Base-by-base conservation (phyloP, 2,797 vertebrate species). In the Thaleichthys pacificus region DNA sequence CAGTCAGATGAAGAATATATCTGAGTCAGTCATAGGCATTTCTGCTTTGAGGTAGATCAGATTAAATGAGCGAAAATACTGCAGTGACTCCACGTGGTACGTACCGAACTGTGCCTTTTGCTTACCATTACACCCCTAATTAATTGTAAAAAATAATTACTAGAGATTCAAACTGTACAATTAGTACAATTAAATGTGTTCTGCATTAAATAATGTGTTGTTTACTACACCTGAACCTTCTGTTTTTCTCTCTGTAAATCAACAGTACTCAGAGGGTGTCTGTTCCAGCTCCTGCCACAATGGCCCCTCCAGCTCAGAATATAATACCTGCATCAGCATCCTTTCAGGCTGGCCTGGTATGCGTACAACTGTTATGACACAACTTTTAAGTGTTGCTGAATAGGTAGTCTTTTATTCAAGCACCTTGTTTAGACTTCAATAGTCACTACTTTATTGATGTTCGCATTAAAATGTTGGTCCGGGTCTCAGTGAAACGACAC, bases 281-380 rank as follows among this genome's bases (percentile, higher is more conserved):
- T 62, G 81, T 87, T 65, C 86, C 87, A 5, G 82, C 88, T 74
- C 88, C 90, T 69, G 85, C 89, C 15, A 14, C 72, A 63, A 75
- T 68, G 38, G 49, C 78, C 57, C 77, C 80, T n/a, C 51, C 72
- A 71, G 79, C 70, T 71, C 91, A 91, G 78, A 93, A 89, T 87
- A 87, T 90, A 3, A 87, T 90, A 3, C 91, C 91, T 71, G 71
- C 90, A 64, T 90, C 93, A 21, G 85, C 88, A 12, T 93, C 93
- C 0, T 89, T 91, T 84, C 93, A 94, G 81, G 91, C 86, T 0
- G 91, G 91, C 74, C 67, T 94, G 94, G 93, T 94, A 85, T 11
- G 83, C 5, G 7, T 19, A 32, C 63, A 57, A 56, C 35, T 74
- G n/a, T 61, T 9, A 63, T 42, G 11, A 65, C 32, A 22, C 58